Evolutionary conservation across 2,888 invertebrate genomes (phyloP).

Genomic region (Polydrusus tereticollis): DNA sequence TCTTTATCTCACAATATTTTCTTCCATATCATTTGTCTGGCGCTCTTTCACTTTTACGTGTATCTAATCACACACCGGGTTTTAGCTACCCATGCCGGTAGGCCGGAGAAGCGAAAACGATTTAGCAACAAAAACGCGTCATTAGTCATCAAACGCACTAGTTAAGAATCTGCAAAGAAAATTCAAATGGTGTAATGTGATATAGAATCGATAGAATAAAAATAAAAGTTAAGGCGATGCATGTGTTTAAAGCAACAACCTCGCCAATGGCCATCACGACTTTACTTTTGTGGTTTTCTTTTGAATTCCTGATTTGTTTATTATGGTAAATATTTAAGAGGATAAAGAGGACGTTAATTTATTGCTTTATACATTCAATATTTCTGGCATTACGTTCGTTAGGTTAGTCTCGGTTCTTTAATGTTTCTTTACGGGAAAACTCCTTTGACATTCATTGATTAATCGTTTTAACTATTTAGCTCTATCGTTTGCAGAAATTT

Average conservation of each 20-base stretch:
- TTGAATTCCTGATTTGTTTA: too few species aligned
- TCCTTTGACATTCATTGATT: too few species aligned
- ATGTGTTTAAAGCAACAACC: conserved; percentile 6
- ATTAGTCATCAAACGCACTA: background rate
- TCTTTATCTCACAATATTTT: background rate
- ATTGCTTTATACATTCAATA: too few species aligned
- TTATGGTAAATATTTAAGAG: too few species aligned
- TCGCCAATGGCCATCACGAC: conserved; percentile 19
- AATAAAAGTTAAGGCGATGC: background rate
- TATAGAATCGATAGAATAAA: background rate
- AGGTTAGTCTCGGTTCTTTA: too few species aligned
- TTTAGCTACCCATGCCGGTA: background rate
- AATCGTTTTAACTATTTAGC: too few species aligned
- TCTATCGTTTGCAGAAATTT: too few species aligned
- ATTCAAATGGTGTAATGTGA: background rate
- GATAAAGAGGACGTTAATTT: too few species aligned
- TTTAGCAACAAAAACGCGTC: background rate
- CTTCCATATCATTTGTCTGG: conserved; percentile 11
- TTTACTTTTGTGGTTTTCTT: background rate
- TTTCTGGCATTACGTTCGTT: too few species aligned
- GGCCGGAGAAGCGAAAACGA: background rate
- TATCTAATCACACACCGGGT: background rate
- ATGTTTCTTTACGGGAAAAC: too few species aligned
- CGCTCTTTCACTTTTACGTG: background rate
- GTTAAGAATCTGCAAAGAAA: background rate